Base-by-base conservation (phyloP, 2,888 invertebrate genomes). In the Tortricodes alternella region DNA sequence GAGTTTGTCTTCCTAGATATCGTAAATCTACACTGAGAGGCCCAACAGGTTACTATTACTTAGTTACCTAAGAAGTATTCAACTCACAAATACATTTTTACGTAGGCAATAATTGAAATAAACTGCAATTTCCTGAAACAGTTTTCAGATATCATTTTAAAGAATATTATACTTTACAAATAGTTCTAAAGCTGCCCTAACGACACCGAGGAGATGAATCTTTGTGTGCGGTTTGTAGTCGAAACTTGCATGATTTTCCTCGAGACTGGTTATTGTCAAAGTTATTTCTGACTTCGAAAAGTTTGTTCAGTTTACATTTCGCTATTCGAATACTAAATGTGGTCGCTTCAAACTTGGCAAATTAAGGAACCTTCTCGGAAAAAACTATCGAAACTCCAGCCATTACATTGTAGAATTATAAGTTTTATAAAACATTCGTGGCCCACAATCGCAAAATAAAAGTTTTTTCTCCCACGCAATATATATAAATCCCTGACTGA, bases 211-310 rank as follows among this genome's bases (percentile, higher is more conserved):
- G 9, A 29, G 21, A 49, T 49, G 44, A 44, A 46, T 34, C 34
- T 34, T 34, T 46, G 46, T 46, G 15, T 53, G 53, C 48, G 44
- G 56, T 50, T 38, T 38, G 44, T 50, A 56, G 56, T 50, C 50
- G 50, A 56, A 64, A 65, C 60, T 71, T 67, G 65, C 59, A 64
- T 71, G 70, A 73, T 74, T 77, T 77, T 71, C 69, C 70, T 58
- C 67, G 67, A 68, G 66, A 76, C 71, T 78, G 73, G 76, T 78
- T 77, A 82, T 80, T 78, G 77, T 77, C 73, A 73, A 80, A 83
- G 76, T 81, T 82, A 67, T 76, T 68, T 69, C 63, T 60, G 68
- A 71, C 67, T 70, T 67, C 57, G 48, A 43, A 62, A 65, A 75
- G 69, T 78, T 72, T 62, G 68, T 67, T 72, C 66, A 70, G 77